phyloP scores from a whole-genome alignment of 2,113 vertebrate genomes.

The Chloebia gouldiae region DNA sequence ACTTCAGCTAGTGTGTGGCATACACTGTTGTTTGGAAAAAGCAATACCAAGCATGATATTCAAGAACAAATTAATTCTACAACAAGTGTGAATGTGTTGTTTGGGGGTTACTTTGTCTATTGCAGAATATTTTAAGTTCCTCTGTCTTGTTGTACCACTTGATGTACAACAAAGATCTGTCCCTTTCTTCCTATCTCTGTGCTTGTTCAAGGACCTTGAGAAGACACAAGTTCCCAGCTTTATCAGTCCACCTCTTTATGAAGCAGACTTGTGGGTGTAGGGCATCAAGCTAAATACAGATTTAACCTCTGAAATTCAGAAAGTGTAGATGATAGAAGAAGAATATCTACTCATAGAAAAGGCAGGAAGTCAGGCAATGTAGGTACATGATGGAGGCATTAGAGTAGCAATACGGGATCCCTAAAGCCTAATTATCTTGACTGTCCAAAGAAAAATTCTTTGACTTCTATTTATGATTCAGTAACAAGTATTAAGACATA shows the following conservation, averaged over 20 bases:
- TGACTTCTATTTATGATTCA: not conserved
- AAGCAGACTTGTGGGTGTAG: not conserved
- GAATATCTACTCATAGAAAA: not conserved
- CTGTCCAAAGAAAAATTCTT: not conserved
- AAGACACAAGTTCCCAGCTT: not conserved
- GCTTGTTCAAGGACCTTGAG: not conserved
- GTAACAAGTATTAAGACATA: not conserved
- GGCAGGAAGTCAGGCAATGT: not conserved
- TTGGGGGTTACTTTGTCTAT: not conserved
- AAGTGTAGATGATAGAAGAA: not conserved
- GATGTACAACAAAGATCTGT: not conserved
- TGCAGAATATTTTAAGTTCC: not conserved
- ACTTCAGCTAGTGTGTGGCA: not conserved
- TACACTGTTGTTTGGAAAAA: not conserved
- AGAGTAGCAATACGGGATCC: not conserved
- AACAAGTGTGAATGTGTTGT: not conserved
- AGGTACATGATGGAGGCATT: not conserved
- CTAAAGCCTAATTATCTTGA: not conserved
- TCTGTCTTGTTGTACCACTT: not conserved
- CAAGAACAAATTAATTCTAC: not conserved
- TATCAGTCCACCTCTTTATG: not conserved
- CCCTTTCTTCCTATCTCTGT: not conserved
- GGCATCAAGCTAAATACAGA: not conserved
- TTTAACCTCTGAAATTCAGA: not conserved
- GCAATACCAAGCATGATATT: not conserved